Conservation (phyloP, 2,888 invertebrate species). For the Xanthorhoe spadicearia region DNA sequence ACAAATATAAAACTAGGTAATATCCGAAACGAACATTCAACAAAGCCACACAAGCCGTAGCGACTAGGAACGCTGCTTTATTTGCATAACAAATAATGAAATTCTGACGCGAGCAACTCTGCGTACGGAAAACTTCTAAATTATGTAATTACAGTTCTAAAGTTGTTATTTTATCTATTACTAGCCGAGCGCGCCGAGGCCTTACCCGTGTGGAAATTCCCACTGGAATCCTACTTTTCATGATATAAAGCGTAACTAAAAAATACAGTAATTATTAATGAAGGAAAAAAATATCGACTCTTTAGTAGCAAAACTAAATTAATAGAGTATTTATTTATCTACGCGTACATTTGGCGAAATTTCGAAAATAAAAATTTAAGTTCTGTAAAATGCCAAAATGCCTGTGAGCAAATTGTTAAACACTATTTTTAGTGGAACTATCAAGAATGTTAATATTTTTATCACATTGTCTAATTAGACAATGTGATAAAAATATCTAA, state of each 20-base stretch:
- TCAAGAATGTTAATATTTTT: too few relatives aligned
- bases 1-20: slow-evolving; percentile 30
- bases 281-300: neutral
- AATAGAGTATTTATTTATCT: too few relatives aligned
- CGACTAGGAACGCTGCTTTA: slow-evolving; percentile 33
- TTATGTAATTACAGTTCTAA: slow-evolving; percentile 43
- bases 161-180: slow-evolving; percentile 39
- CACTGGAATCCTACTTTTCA: neutral
- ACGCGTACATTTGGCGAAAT: too few relatives aligned
- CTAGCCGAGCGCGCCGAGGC: slow-evolving; percentile 1
- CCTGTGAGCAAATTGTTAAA: too few relatives aligned
- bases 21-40: slow-evolving; percentile 38
- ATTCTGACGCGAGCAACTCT: slow-evolving; percentile 35
- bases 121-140: slow-evolving; percentile 42
- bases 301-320: too few relatives aligned
- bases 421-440: too few relatives aligned
- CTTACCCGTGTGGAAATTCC: neutral
- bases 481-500: too few relatives aligned
- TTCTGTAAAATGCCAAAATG: too few relatives aligned
- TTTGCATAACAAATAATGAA: slow-evolving; percentile 47
- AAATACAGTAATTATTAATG: neutral
- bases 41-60: slow-evolving; percentile 41
- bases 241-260: neutral
- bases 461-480: too few relatives aligned
- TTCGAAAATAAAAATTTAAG: too few relatives aligned